Evolutionary conservation across 2,113 vertebrate species (phyloP).

Genomic region (Corythoichthys haematopterus): DNA sequence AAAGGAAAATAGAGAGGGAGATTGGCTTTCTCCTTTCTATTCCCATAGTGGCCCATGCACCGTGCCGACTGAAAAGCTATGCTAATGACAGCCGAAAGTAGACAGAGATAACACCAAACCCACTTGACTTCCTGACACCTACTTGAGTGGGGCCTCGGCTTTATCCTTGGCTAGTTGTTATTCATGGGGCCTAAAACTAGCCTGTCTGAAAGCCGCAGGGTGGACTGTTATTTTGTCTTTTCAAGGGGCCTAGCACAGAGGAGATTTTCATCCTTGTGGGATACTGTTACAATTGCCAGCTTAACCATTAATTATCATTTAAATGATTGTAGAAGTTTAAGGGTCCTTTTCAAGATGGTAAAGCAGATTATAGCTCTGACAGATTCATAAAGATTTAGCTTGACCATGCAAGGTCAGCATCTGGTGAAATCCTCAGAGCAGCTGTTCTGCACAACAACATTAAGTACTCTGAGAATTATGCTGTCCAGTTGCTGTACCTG

Average conservation of each 20-base stretch:
- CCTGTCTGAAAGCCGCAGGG: constrained; percentile 57
- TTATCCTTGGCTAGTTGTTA: constrained; percentile 68
- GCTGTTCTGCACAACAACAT: constrained; percentile 34
- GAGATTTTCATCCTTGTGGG: constrained; percentile 39
- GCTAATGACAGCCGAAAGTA: constrained; percentile 74
- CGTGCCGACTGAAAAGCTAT: constrained; percentile 73
- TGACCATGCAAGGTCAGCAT: constrained; percentile 51
- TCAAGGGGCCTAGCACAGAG: constrained; percentile 25
- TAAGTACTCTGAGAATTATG: neutral
- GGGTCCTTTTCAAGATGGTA: constrained; percentile 37
- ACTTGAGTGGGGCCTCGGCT: constrained; percentile 60
- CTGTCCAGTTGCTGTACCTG: neutral
- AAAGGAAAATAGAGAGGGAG: constrained; percentile 53
- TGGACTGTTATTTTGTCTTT: constrained; percentile 47
- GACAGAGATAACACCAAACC: constrained; percentile 71
- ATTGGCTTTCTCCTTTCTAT: constrained; percentile 61
- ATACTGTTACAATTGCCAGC: constrained; percentile 44
- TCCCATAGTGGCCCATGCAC: constrained; percentile 65
- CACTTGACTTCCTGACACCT: constrained; percentile 75
- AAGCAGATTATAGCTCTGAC: constrained; percentile 40
- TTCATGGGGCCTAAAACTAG: constrained; percentile 62
- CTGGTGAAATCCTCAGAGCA: constrained; percentile 44
- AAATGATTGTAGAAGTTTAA: constrained; percentile 66
- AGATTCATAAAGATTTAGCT: constrained; percentile 33
- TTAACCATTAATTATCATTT: constrained; percentile 75